A percentile compares a stretch with the other conserved stretches of the same genome.
Evolutionary conservation across 2,888 invertebrate genomes (phyloP).

Genomic region (Galeruca laticollis): DNA sequence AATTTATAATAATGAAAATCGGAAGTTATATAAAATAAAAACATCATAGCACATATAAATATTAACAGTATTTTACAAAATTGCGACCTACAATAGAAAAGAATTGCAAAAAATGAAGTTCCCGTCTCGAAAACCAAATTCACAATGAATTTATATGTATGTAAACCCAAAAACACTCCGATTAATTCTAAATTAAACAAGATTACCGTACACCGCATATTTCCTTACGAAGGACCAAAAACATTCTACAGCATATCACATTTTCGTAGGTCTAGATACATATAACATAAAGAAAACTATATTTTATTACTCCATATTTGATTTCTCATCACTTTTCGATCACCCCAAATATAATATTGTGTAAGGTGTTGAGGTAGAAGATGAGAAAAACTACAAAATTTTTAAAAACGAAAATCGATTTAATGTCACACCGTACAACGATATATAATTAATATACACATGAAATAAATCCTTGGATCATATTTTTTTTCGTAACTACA

Average conservation of each 20-base stretch:
- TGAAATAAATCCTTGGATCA: conserved; percentile 48
- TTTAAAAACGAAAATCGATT: conserved; percentile 47
- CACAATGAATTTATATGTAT: background rate
- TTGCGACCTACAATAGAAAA: background rate
- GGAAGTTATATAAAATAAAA: conserved; percentile 7
- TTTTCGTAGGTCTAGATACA: no score
- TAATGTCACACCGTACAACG: conserved; percentile 67
- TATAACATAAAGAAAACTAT: background rate
- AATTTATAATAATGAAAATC: background rate
- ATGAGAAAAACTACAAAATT: conserved; percentile 32
- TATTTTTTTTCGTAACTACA: conserved; percentile 40
- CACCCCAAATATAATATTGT: background rate
- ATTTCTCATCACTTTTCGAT: background rate
- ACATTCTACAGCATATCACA: background rate
- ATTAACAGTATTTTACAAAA: conserved; percentile 9
- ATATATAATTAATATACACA: conserved; percentile 67
- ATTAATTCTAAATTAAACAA: no score
- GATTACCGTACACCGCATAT: background rate
- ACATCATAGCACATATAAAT: conserved; percentile 4
- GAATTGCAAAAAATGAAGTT: background rate
- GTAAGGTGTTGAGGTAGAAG: conserved; percentile 4
- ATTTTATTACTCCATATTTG: background rate
- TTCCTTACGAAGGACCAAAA: background rate
- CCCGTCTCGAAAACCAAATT: background rate
- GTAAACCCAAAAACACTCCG: no score